Evolutionary conservation across 2,113 vertebrate genomes (phyloP).

Genomic region (Ailuropoda melanoleuca): DNA sequence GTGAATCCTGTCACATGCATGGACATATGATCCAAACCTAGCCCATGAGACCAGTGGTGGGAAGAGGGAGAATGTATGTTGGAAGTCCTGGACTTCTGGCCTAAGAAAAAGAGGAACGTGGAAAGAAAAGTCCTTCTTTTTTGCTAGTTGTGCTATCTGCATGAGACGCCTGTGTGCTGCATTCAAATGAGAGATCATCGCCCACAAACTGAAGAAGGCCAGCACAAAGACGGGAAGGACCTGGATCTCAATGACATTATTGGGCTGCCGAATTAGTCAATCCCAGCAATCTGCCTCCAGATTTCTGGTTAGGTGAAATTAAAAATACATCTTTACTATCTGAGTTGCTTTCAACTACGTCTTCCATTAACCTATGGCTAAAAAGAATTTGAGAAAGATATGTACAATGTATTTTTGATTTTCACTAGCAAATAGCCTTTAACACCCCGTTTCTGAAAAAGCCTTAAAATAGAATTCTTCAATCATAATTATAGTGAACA

Average conservation of each 20-base stretch:
- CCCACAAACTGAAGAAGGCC: neutral
- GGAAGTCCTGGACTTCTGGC: neutral
- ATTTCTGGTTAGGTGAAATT: neutral
- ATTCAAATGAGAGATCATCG: neutral
- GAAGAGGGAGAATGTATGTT: neutral
- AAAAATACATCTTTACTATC: neutral
- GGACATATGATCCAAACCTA: neutral
- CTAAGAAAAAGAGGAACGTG: neutral
- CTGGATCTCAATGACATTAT: neutral
- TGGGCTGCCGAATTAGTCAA: neutral
- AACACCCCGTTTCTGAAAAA: conserved; percentile 23
- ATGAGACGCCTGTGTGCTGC: neutral
- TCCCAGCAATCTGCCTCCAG: neutral
- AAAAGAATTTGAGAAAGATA: neutral
- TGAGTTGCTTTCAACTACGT: neutral
- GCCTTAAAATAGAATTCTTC: neutral
- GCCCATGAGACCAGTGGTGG: neutral
- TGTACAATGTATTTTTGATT: neutral
- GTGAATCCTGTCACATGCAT: neutral
- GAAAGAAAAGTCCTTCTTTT: neutral
- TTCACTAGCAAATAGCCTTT: neutral
- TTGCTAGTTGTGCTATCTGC: neutral
- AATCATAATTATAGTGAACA: neutral
- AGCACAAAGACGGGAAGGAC: neutral
- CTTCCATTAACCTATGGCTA: neutral